Base-by-base conservation (phyloP, 2,797 vertebrate genomes). In the Garrulus glandarius region DNA sequence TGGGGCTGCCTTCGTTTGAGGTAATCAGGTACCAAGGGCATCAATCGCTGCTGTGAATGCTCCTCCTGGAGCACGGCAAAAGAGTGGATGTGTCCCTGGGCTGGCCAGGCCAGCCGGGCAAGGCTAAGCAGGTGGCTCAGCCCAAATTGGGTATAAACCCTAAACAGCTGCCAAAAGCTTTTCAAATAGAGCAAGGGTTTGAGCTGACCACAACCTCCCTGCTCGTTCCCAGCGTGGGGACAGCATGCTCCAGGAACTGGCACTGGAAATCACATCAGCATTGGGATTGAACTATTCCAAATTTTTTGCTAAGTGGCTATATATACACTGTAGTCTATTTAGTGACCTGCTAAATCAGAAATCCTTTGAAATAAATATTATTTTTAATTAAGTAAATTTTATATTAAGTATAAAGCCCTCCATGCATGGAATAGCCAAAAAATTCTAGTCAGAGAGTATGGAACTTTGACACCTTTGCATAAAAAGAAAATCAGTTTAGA, bases 191-290 rank as follows among this genome's bases (percentile, higher is more conserved):
- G 9, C 13, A 15, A 22, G 6, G 17, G 6, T 6, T 52, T 36
- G 13, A 56, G 37, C 12, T 53, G 47, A 21, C 10, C 74, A 29
- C 10, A 56, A 1, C 3, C 7, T 37, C 6, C 6, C 15, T 36
- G 7, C 36, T 46, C 11, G 7, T 53, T 76, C 32, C 21, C 26
- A 36, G 46, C 0, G 0, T 6, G 2, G 18, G 14, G n/a, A 18
- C 0, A 4, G 14, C 1, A 0, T 16, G 22, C n/a, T 47, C 23
- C 32, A 21, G 12, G 19, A 16, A 41, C 39, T 3, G 5, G 8
- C 8, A 6, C 15, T 46, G 27, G 21, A 26, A 39, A 52, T 56
- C 32, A 7, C 18, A 6, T 2, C n/a, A 27, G 22, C 49, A 24
- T 37, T 56, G 55, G 23, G 13, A 27, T 46, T 68, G 15, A 75